A percentile compares a stretch with the other conserved stretches of the same genome.
Evolutionary conservation across 2,113 vertebrate genomes (phyloP).

Genomic region (Hippocampus comes): DNA sequence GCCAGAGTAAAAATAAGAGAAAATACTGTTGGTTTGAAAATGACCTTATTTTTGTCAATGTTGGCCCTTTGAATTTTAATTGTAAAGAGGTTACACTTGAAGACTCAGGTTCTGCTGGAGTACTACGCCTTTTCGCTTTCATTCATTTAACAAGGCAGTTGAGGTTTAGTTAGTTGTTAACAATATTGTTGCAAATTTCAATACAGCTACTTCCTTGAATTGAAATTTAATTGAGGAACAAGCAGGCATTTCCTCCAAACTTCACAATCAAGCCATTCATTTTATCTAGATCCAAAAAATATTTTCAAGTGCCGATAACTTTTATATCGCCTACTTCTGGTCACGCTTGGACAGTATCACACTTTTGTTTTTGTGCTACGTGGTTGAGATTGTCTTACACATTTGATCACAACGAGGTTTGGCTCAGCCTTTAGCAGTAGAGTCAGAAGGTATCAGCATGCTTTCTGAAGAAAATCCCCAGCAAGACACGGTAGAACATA

Average conservation of each 20-base stretch:
- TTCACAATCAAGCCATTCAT: not conserved
- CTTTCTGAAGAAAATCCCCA: conserved; percentile 28
- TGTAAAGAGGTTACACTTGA: not conserved
- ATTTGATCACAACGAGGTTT: conserved; percentile 8
- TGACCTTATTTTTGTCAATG: not conserved
- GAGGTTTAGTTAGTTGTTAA: not conserved
- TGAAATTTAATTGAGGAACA: not conserved
- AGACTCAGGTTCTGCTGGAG: too few species aligned
- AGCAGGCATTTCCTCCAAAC: not conserved
- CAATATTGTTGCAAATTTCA: not conserved
- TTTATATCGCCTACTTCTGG: not conserved
- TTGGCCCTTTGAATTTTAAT: not conserved
- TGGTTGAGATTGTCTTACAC: not conserved
- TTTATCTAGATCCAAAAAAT: not conserved
- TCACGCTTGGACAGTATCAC: not conserved
- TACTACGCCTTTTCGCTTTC: not conserved
- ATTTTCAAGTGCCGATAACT: not conserved
- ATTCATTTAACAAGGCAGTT: not conserved
- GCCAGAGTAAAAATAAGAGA: too few species aligned
- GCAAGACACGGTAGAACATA: conserved; percentile 19
- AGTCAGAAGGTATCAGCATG: not conserved
- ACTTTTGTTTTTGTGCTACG: not conserved
- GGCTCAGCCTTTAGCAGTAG: not conserved
- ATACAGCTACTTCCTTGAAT: not conserved
- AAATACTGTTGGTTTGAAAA: too few species aligned